Percentiles rank a stretch among this genome's conserved stretches.
Evolutionary conservation across 92 coral and sea anemone genomes (phyloP).

Genomic region (Parazoanthus swiftii): DNA sequence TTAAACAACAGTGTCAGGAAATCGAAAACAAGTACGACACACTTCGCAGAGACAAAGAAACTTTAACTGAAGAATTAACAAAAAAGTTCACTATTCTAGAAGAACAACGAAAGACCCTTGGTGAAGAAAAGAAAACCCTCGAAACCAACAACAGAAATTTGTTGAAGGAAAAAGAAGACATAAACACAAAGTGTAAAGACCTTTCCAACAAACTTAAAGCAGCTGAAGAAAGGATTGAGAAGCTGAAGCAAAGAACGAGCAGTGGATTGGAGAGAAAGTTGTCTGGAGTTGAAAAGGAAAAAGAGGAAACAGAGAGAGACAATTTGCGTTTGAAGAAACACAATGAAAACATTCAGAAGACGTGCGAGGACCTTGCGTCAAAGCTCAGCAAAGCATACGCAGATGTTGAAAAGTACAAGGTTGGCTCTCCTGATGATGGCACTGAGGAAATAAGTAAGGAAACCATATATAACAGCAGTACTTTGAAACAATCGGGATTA

Average conservation of each 20-base stretch:
- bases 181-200: constrained; percentile 46
- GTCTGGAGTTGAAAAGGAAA: constrained; percentile 47
- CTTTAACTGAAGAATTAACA: constrained; percentile 60
- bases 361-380: constrained; percentile 80
- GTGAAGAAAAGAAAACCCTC: constrained; percentile 50
- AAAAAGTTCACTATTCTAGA: constrained; percentile 60
- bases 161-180: constrained; percentile 31
- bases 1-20: constrained; percentile 52
- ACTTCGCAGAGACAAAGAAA: constrained; percentile 62
- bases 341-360: constrained; percentile 70
- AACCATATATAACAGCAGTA: no score
- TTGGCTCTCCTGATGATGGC: not conserved
- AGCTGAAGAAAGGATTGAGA: constrained; percentile 45
- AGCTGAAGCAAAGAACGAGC: constrained; percentile 12
- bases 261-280: constrained; percentile 58
- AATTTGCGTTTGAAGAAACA: constrained; percentile 58
- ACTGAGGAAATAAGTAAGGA: constrained; percentile 42
- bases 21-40: constrained; percentile 45
- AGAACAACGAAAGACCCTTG: constrained; percentile 54
- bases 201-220: constrained; percentile 35
- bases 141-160: constrained; percentile 46
- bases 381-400: constrained; percentile 74
- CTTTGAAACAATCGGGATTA: no score
- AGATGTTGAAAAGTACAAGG: constrained; percentile 60
- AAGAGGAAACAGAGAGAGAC: constrained; percentile 58